Percentiles rank a stretch among this genome's conserved stretches.
Conservation (phyloP, 2,797 vertebrate species). For the Xenopus petersii region DNA sequence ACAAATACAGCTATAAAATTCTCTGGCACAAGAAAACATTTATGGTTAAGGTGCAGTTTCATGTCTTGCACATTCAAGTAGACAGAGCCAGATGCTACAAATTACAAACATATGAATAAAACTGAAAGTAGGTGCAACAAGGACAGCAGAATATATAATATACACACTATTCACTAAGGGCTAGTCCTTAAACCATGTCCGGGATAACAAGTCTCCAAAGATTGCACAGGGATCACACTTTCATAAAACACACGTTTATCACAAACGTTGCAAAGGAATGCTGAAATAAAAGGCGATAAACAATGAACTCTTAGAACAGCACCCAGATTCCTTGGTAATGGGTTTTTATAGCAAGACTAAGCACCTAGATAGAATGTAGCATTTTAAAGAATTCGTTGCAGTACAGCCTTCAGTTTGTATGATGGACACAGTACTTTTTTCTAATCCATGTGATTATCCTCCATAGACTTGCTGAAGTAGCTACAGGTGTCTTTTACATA, state of each 20-base stretch:
- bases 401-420: neutral
- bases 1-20: neutral
- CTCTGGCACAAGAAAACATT: neutral
- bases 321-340: too few species aligned
- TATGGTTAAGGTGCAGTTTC: neutral
- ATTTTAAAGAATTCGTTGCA: neutral
- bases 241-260: too few species aligned
- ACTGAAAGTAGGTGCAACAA: neutral
- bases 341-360: too few species aligned
- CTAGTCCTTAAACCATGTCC: conserved; percentile 1
- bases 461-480: neutral
- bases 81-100: neutral
- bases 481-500: too few species aligned
- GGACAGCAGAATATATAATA: neutral
- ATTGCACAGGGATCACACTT: neutral
- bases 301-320: too few species aligned
- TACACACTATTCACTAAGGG: conserved; percentile 17
- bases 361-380: too few species aligned
- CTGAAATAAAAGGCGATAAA: too few species aligned
- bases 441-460: neutral
- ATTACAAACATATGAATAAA: neutral
- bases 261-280: too few species aligned
- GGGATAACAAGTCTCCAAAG: neutral
- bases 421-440: neutral
- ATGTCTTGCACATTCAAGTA: neutral